phyloP scores from a whole-genome alignment of 2,113 vertebrate genomes.

The Lepus timidus region DNA sequence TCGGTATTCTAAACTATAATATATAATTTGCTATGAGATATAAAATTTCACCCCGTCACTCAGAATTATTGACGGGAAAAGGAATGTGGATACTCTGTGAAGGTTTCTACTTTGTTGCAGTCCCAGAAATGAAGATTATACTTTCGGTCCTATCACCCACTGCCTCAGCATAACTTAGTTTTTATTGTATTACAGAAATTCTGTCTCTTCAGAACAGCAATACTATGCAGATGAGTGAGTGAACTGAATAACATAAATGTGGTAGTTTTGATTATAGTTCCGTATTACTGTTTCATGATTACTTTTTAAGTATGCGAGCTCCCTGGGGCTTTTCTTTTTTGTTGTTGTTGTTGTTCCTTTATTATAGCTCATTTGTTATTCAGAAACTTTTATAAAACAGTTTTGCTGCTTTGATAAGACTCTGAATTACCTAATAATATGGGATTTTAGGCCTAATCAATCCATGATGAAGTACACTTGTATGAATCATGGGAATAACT shows the following conservation, averaged over 20 bases:
- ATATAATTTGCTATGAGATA: background rate
- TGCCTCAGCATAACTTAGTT: background rate
- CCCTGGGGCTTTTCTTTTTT: conserved; percentile 1
- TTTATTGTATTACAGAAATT: background rate
- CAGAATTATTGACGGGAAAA: background rate
- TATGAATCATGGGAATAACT: conserved; percentile 54
- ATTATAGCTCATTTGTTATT: conserved; percentile 50
- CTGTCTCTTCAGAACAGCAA: background rate
- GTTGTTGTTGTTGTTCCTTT: background rate
- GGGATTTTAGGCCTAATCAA: conserved; percentile 47
- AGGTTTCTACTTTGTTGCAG: background rate
- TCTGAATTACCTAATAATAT: conserved; percentile 42
- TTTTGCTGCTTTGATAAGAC: conserved; percentile 58
- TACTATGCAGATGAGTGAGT: background rate
- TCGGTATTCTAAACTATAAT: background rate
- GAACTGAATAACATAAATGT: background rate
- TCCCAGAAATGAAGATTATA: background rate
- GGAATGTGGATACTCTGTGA: background rate
- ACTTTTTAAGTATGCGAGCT: conserved; percentile 27
- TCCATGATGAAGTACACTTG: conserved; percentile 34
- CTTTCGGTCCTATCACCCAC: background rate
- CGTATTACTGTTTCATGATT: conserved; percentile 36
- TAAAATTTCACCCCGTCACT: background rate
- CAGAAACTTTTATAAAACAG: conserved; percentile 64
- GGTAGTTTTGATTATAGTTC: conserved; percentile 42